Percentiles rank a stretch among this genome's conserved stretches.
These are phyloP conservation scores for Amphiprion percula DNA, from an alignment of 2,113 vertebrate species.

Conservation along the genomic window DNA sequence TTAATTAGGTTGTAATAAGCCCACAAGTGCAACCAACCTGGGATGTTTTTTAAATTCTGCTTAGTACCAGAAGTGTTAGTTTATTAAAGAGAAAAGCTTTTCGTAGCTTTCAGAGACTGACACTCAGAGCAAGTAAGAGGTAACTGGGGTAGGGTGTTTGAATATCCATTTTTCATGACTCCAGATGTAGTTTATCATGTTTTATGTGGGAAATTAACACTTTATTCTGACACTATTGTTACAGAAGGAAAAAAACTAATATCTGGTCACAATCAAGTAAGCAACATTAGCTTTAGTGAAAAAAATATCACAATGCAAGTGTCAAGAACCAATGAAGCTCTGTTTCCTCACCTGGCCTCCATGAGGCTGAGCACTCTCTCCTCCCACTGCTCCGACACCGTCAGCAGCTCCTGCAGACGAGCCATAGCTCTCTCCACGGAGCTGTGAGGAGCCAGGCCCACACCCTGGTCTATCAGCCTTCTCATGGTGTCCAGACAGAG, in stretches of 20 bases:
- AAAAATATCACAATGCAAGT: background rate
- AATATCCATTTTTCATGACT: background rate
- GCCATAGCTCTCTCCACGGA: conserved; percentile 97
- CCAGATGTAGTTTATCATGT: background rate
- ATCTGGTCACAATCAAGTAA: too few species aligned
- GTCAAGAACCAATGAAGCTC: background rate
- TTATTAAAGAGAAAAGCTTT: background rate
- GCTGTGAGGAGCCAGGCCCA: conserved; percentile 91
- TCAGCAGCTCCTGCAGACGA: conserved; percentile 94
- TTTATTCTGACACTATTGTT: background rate
- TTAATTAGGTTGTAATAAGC: background rate
- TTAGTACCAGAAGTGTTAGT: background rate
- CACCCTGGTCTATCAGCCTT: conserved; percentile 95
- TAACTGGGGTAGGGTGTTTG: too few species aligned
- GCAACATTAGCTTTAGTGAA: background rate
- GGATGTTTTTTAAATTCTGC: background rate
- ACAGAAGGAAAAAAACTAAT: too few species aligned
- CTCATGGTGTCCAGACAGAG: conserved; percentile 95
- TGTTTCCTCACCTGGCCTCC: conserved; percentile 88
- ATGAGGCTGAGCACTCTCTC: conserved; percentile 91
- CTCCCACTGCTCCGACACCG: conserved; percentile 96
- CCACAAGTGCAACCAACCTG: background rate
- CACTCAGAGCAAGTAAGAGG: background rate
- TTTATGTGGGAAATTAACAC: background rate
- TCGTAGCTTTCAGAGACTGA: background rate